Evolutionary conservation across 2,888 invertebrate genomes (phyloP).

Genomic region (Bibio marci): DNA sequence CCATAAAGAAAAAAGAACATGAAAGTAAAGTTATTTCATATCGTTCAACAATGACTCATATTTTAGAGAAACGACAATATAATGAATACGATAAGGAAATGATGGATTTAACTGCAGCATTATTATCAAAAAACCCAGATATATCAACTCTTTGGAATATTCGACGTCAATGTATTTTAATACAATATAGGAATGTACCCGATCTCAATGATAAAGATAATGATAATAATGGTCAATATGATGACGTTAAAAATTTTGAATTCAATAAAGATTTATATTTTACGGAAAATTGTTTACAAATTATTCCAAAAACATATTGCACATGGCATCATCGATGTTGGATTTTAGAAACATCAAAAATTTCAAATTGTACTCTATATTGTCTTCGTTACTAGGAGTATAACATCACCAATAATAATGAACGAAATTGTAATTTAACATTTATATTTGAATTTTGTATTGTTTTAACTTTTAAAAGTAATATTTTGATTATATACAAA

Average conservation of each 20-base stretch:
- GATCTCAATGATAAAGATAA: no score
- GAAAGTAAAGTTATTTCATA: constrained; percentile 66
- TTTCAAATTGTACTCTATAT: constrained; percentile 76
- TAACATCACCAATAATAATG: constrained; percentile 80
- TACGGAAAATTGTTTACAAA: constrained; percentile 69
- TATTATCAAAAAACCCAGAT: constrained; percentile 78
- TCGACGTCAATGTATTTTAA: constrained; percentile 55
- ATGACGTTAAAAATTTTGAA: constrained; percentile 23
- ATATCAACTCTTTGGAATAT: constrained; percentile 93
- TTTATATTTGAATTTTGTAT: constrained; percentile 1
- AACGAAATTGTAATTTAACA: constrained; percentile 70
- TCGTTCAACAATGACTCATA: constrained; percentile 50
- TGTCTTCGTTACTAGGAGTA: constrained; percentile 67
- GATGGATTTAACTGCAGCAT: constrained; percentile 51
- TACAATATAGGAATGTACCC: constrained; percentile 6
- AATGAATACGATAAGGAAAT: constrained; percentile 52
- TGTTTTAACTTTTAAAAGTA: not conserved
- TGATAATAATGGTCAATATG: constrained; percentile 19
- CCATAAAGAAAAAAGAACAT: constrained; percentile 65
- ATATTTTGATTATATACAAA: constrained; percentile 11
- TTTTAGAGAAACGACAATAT: constrained; percentile 49
- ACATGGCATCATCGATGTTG: constrained; percentile 94
- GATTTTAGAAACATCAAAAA: constrained; percentile 57
- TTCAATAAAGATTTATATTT: constrained; percentile 56
- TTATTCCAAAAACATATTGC: constrained; percentile 91